phyloP scores from a whole-genome alignment of 1,140 invertebrate genomes.

The Zaprionus capensis region DNA sequence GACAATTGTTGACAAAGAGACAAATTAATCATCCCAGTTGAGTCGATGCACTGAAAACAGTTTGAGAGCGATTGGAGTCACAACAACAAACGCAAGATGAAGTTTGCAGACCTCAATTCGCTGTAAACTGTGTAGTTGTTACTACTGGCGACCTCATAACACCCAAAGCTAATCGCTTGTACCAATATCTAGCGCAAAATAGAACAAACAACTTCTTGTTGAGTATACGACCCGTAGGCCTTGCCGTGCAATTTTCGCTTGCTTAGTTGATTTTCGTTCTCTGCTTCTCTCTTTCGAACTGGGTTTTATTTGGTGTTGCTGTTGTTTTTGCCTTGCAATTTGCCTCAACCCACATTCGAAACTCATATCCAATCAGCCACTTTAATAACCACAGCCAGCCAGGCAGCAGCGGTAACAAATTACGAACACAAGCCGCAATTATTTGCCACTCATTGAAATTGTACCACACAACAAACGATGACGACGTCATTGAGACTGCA shows the following conservation, averaged over 20 bases:
- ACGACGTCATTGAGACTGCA: slow-evolving; percentile 26
- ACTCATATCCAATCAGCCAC: slow-evolving; percentile 69
- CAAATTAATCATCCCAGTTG: not conserved
- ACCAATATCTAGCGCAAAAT: slow-evolving; percentile 24
- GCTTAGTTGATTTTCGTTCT: slow-evolving; percentile 8
- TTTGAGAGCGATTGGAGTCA: not conserved
- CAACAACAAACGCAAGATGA: not conserved
- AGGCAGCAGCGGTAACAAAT: slow-evolving; percentile 47
- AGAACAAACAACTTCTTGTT: slow-evolving; percentile 45
- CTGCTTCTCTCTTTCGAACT: not conserved
- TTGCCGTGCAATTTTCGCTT: slow-evolving; percentile 46
- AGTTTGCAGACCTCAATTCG: slow-evolving; percentile 5
- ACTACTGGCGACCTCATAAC: not conserved
- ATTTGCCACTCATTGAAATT: slow-evolving; percentile 75
- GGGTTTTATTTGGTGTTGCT: slow-evolving; percentile 2
- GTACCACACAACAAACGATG: slow-evolving; percentile 55
- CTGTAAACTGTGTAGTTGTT: no score
- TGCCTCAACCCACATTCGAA: slow-evolving; percentile 66
- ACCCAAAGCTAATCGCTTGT: slow-evolving; percentile 1
- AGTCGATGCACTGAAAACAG: not conserved
- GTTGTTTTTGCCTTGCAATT: slow-evolving; percentile 48
- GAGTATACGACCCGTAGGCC: slow-evolving; percentile 44
- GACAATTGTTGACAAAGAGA: no score
- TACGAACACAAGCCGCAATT: slow-evolving; percentile 61
- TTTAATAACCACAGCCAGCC: slow-evolving; percentile 48